Base-by-base conservation (phyloP, 1,140 invertebrate species). In the Drosophila eugracilis region DNA sequence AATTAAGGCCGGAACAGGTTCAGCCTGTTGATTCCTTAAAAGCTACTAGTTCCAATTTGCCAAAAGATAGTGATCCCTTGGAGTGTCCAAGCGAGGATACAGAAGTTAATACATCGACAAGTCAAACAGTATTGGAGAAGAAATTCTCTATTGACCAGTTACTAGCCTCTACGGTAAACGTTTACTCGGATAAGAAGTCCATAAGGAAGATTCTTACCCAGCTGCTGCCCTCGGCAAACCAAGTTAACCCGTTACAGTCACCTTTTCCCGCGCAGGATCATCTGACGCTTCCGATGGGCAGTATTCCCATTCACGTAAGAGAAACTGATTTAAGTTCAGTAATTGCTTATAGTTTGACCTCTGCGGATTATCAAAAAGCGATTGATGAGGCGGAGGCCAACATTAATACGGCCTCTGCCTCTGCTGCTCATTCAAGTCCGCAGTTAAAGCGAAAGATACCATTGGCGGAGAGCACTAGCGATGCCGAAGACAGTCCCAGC, bases 311-410 rank as follows among this genome's bases (percentile, higher is more conserved):
- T 6, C 93, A 96, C 9, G 95, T 98, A 0, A 95, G 96, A 70
- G 97, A 98, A 89, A 94, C 94, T 12, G 97, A 99, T 90, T 95
- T 96, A 1, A 97, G 97, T 70, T 98, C 97, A 1, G 96, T 98
- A 44, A 97, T 98, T 58, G 96, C 97, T 0, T 97, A 97, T 89
- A 94, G 96, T 4, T 86, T 98, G 1, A 94, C 94, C 54, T 96
- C 95, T 0, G 84, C 91, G 17, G 96, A 96, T 34, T 97, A 97
- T 77, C 94, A 95, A 57, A 93, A 93, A 34, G 92, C 94, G 36
- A 37, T 76, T 5, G 54, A 75, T 1, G 54, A 71, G n/a, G 53
- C 54, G 14, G 58, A 72, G 5, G 48, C 57, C 14, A 54, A 52
- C 6, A 52, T 47, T 26, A 67, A 62, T 10, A 47, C 53, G 12